These are phyloP conservation scores for Orientallactaga sibirica DNA, from an alignment of 2,797 vertebrate species.

Conservation along the genomic window DNA sequence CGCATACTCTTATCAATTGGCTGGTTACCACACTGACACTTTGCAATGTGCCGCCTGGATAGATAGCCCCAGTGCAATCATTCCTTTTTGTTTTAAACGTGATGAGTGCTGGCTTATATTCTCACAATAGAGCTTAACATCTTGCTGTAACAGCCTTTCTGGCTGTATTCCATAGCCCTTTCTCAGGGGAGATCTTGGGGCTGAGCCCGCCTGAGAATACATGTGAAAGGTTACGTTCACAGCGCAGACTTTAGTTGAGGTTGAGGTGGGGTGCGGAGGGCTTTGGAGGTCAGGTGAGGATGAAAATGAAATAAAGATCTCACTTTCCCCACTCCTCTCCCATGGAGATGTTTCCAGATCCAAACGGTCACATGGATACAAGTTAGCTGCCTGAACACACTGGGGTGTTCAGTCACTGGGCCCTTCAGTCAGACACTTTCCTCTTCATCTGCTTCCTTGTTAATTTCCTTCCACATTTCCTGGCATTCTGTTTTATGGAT, in stretches of 20 bases:
- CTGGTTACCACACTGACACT: conserved; percentile 17
- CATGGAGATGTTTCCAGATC: conserved; percentile 26
- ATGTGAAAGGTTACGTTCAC: background rate
- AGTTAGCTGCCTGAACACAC: background rate
- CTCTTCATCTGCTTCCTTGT: background rate
- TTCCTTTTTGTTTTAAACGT: background rate
- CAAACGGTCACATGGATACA: background rate
- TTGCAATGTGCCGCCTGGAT: background rate
- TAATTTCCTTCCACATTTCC: background rate
- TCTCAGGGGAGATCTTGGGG: background rate
- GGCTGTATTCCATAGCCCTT: conserved; percentile 1
- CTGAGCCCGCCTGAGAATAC: background rate
- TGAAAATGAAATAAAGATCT: background rate
- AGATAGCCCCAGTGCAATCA: background rate
- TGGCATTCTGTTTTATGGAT: background rate
- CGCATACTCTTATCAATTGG: background rate
- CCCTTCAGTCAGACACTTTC: background rate
- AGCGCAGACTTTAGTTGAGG: background rate
- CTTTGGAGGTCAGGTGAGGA: background rate
- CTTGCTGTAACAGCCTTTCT: conserved; percentile 58
- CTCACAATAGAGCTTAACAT: conserved; percentile 27
- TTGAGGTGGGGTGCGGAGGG: background rate
- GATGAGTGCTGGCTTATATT: conserved; percentile 16
- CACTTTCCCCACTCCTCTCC: background rate
- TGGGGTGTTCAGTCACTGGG: background rate